Percentiles rank a stretch among this genome's conserved stretches.
phyloP scores from a whole-genome alignment of 2,888 invertebrate species.

The Melanchra persicariae region DNA sequence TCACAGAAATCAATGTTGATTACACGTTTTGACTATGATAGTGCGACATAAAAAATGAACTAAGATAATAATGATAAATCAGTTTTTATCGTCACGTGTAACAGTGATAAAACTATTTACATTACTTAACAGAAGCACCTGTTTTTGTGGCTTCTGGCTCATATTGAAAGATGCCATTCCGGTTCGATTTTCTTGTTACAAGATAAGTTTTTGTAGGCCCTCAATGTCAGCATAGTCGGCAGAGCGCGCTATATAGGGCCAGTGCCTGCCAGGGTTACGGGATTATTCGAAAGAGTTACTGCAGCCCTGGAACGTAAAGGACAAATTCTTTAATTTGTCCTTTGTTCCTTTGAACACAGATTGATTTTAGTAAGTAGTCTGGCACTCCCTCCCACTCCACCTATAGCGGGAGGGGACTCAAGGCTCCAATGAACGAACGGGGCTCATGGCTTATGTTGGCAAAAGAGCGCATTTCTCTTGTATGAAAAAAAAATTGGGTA shows the following conservation, averaged over 20 bases:
- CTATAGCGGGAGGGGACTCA: background rate
- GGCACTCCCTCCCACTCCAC: no score
- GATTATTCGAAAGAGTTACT: no score
- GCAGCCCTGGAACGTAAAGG: no score
- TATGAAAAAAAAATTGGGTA: no score
- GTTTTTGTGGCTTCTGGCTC: background rate
- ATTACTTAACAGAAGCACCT: constrained; percentile 26
- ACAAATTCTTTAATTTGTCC: no score
- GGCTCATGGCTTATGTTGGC: no score
- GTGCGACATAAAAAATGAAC: constrained; percentile 42
- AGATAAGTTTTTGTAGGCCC: no score
- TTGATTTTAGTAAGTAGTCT: no score
- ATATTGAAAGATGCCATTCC: background rate
- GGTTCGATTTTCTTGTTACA: background rate
- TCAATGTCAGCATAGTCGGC: no score
- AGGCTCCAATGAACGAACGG: background rate
- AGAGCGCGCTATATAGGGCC: no score
- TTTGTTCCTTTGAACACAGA: no score
- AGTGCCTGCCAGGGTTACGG: no score
- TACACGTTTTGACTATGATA: constrained; percentile 43
- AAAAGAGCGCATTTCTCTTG: background rate
- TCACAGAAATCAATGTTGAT: constrained; percentile 50
- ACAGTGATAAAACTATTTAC: constrained; percentile 24
- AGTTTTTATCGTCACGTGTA: constrained; percentile 47
- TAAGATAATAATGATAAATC: constrained; percentile 44